Evolutionary conservation across 2,888 invertebrate genomes (phyloP), one percentile per base, ranked within the genome.

Genomic region (Dasypolia templi): DNA sequence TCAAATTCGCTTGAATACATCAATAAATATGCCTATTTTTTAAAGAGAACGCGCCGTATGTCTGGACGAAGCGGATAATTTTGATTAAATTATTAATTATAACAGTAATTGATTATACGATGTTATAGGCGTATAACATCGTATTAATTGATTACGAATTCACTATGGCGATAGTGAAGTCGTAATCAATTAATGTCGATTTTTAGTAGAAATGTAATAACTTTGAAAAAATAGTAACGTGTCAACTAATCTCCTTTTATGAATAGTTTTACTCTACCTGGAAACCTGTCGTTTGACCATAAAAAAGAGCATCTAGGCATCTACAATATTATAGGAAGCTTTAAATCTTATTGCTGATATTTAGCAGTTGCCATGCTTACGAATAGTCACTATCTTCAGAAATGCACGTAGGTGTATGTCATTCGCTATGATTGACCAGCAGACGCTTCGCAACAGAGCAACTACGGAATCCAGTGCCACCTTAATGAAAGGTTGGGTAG

Each of bases 1-100:
- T 95, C 95, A 88, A 94, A 94, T 93, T 90, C 87, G 91, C 90
- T 90, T 91, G 90, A 90, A 91, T 91, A 89, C 82, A 92, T 92
- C 88, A 89, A 84, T 86, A 85, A 87, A 88, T 68, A 72, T 69
- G 14, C 70, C 76, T 62, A 75, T 75, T 79, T 84, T 80, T 76
- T 70, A 78, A n/a, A 74, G 53, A 46, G 55, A 75, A 72, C 62
- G 44, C 53, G 62, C 55, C 65, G 66, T 75, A 72, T 75, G 72
- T 69, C 61, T 51, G 49, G 56, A 72, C 56, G 68, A 79, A 49
- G 44, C 76, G 71, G 51, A 81, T 76, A 59, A 73, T 56, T 75
- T 73, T 77, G 69, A 79, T 81, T 81, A 51, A 71, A 69, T 79
- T 69, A 77, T 72, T 83, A 81, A 87, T 85, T 75, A 73, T 59